Percentiles rank a stretch among this genome's conserved stretches.
Evolutionary conservation across 2,113 vertebrate species (phyloP).

Genomic region (Gorsachius goisagi): DNA sequence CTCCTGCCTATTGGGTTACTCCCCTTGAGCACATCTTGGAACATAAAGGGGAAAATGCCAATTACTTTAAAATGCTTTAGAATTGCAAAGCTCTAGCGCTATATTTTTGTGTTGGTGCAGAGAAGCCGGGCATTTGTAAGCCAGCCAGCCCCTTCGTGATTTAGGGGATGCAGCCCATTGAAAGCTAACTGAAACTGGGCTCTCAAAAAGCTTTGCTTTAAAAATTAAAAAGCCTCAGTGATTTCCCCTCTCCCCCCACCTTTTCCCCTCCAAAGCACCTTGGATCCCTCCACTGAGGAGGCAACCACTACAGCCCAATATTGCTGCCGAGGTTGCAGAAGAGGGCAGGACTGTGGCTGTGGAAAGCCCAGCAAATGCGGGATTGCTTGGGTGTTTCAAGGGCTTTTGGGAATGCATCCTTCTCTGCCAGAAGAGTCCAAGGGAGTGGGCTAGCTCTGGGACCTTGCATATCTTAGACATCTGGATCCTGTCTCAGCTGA

Average conservation of each 20-base stretch:
- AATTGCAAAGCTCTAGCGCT: not conserved
- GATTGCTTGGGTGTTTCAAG: not conserved
- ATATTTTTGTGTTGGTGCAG: not conserved
- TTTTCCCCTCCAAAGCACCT: not conserved
- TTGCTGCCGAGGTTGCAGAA: not conserved
- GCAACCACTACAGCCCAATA: not conserved
- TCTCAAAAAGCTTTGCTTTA: not conserved
- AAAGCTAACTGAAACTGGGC: not conserved
- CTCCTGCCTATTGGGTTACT: not conserved
- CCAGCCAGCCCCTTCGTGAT: not conserved
- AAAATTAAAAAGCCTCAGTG: not conserved
- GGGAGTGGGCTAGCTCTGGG: no score
- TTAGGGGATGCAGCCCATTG: not conserved
- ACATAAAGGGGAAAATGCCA: not conserved
- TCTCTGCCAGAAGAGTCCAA: not conserved
- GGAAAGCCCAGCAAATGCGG: not conserved
- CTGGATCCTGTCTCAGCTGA: not conserved
- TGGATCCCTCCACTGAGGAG: not conserved
- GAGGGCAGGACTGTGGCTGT: not conserved
- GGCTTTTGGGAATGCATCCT: not conserved
- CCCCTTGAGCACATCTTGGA: not conserved
- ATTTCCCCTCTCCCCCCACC: no score
- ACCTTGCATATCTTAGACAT: not conserved
- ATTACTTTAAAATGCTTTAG: not conserved
- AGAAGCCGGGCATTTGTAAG: not conserved